These are phyloP conservation scores for Aphis gossypii DNA, from an alignment of 1,140 invertebrate species.

Conservation along the genomic window DNA sequence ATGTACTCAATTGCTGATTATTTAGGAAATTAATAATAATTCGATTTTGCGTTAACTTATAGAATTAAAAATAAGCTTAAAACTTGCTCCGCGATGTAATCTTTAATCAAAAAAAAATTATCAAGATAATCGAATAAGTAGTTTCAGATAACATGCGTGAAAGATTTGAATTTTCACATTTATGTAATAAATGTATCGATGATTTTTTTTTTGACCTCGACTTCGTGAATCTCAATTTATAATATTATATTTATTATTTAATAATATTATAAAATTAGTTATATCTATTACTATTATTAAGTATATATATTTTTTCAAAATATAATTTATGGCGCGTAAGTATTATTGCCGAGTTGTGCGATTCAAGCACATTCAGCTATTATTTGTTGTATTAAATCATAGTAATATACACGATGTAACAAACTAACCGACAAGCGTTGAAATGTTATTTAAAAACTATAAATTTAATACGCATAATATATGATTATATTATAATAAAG, in stretches of 20 bases:
- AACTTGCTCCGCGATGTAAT: no score
- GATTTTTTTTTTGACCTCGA: not conserved
- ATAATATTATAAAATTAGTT: no score
- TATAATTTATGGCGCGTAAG: not conserved
- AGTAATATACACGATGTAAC: not conserved
- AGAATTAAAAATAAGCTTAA: no score
- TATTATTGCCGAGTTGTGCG: not conserved
- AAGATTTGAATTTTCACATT: no score
- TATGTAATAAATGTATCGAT: not conserved
- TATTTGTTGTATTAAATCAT: not conserved
- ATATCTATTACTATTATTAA: no score
- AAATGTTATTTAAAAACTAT: not conserved
- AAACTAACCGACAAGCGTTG: not conserved
- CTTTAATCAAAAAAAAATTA: no score
- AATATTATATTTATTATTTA: no score
- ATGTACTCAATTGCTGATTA: no score
- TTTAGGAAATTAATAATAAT: no score
- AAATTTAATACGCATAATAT: not conserved
- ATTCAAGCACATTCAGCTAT: not conserved
- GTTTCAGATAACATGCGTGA: no score
- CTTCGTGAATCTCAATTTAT: not conserved
- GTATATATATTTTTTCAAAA: not conserved
- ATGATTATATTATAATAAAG: not conserved
- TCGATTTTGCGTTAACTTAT: no score
- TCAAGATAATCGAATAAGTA: no score